phyloP scores from a whole-genome alignment of 2,113 vertebrate species.

The Calypte anna region DNA sequence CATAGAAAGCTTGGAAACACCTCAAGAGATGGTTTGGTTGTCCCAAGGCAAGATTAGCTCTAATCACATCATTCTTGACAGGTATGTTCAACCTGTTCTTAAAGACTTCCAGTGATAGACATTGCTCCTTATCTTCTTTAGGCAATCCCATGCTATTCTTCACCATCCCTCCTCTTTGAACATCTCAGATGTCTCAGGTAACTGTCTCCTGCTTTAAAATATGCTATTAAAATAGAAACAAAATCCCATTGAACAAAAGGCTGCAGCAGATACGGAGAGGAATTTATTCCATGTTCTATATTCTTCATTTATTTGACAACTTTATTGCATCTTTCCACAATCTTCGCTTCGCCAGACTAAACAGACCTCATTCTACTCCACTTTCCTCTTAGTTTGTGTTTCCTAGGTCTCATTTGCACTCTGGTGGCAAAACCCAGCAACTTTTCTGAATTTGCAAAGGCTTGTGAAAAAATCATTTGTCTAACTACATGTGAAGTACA shows the following conservation, averaged over 20 bases:
- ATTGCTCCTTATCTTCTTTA: not conserved
- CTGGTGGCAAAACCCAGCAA: not conserved
- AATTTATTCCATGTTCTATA: not conserved
- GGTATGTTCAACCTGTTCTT: not conserved
- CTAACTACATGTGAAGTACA: not conserved
- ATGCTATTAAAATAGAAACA: not conserved
- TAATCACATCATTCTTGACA: not conserved
- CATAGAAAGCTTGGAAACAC: not conserved
- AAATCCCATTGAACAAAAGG: not conserved
- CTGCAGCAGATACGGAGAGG: not conserved
- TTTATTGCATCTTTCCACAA: not conserved
- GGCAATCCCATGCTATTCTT: not conserved
- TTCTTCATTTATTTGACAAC: not conserved
- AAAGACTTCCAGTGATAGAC: not conserved
- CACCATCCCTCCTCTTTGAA: not conserved
- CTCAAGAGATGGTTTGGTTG: not conserved
- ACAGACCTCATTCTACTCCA: not conserved
- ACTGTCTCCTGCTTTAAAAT: not conserved
- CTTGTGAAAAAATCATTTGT: not conserved
- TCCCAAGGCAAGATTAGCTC: not conserved
- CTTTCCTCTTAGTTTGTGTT: not conserved
- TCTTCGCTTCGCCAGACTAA: not conserved
- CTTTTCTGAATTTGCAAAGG: not conserved
- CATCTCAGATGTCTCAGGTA: not conserved
- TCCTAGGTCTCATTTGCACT: not conserved